Percentiles rank a stretch among this genome's conserved stretches.
phyloP scores from a whole-genome alignment of 2,888 invertebrate species.

The Dusona sp. region DNA sequence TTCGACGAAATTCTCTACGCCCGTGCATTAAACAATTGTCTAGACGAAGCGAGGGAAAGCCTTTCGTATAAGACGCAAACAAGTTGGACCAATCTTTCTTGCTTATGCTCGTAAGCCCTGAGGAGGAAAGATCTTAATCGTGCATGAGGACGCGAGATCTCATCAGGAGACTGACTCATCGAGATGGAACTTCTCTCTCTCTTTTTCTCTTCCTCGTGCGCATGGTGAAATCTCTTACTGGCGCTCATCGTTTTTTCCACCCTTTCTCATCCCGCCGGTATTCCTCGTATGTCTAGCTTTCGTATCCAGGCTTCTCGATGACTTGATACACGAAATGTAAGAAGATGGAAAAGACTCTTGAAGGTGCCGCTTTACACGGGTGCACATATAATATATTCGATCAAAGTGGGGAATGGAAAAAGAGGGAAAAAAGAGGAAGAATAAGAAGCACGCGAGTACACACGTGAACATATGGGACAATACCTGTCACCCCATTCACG shows the following conservation, averaged over 20 bases:
- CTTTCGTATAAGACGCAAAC: conserved; percentile 14
- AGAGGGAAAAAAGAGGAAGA: conserved; percentile 26
- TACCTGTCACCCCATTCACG: conserved; percentile 80
- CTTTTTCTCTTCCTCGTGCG: neutral
- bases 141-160: conserved; percentile 63
- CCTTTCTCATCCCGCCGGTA: conserved; percentile 40
- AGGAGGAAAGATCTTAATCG: conserved; percentile 69
- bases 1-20: neutral
- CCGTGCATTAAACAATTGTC: conserved; percentile 32
- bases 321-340: conserved; percentile 48
- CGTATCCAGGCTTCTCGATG: conserved; percentile 38
- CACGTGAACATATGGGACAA: conserved; percentile 76
- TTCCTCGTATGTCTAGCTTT: conserved; percentile 31
- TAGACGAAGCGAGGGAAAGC: conserved; percentile 9
- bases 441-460: conserved; percentile 72
- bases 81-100: conserved; percentile 30
- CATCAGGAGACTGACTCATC: conserved; percentile 77
- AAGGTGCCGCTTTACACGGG: conserved; percentile 76
- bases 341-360: conserved; percentile 66
- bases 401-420: conserved; percentile 70
- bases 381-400: conserved; percentile 75
- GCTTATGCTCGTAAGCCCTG: conserved; percentile 39
- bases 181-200: conserved; percentile 73
- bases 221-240: conserved; percentile 59
- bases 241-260: conserved; percentile 33